Evolutionary conservation across 2,797 vertebrate species (phyloP).

Genomic region (Helarctos malayanus): DNA sequence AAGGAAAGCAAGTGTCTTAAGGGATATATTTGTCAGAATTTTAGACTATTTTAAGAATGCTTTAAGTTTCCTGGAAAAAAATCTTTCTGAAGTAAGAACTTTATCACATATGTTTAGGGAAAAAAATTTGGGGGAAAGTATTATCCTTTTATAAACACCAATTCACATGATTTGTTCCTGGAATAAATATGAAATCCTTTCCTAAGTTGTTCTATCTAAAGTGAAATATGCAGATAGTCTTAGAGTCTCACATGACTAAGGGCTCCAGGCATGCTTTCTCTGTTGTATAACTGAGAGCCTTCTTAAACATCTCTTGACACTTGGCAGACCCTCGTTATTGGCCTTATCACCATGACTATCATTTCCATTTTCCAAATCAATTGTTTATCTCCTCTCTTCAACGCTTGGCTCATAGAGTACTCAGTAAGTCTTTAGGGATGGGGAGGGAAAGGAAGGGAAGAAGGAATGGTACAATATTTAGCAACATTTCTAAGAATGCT

Average conservation of each 20-base stretch:
- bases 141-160: conserved; percentile 12
- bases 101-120: background rate
- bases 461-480: background rate
- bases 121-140: background rate
- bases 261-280: background rate
- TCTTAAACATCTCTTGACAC: background rate
- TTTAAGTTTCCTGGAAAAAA: background rate
- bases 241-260: background rate
- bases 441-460: background rate
- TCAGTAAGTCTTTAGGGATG: background rate
- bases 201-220: background rate
- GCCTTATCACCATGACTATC: background rate
- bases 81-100: background rate
- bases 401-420: background rate
- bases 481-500: background rate
- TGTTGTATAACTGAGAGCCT: background rate
- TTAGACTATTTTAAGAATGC: conserved; percentile 41
- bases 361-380: conserved; percentile 13
- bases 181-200: conserved; percentile 31
- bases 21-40: background rate
- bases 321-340: background rate
- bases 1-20: background rate
- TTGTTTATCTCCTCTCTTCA: background rate
- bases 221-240: background rate
- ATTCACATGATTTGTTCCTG: conserved; percentile 3